Evolutionary conservation across 1,140 invertebrate species (phyloP).

Genomic region (Araneus ventricosus): DNA sequence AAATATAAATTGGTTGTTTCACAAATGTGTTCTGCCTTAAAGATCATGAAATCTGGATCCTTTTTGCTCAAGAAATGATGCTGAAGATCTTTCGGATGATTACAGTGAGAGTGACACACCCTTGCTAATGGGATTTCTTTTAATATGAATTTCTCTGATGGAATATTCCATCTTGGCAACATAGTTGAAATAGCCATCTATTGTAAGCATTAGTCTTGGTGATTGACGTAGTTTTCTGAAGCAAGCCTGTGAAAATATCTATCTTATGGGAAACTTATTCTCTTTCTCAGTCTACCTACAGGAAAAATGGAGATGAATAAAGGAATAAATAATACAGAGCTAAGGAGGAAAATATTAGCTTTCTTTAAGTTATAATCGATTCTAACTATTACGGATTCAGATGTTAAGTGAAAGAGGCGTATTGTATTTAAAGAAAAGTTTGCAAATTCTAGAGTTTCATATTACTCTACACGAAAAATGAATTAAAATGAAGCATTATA

Average conservation of each 20-base stretch:
- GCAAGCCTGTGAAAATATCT: background rate
- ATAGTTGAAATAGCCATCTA: constrained; percentile 39
- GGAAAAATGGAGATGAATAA: background rate
- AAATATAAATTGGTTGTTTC: constrained; percentile 22
- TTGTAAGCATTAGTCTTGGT: constrained; percentile 3
- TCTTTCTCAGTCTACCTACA: background rate
- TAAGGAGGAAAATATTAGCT: too few relatives aligned
- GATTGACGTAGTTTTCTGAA: constrained; percentile 13
- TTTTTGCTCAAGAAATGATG: background rate
- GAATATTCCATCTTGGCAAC: constrained; percentile 32
- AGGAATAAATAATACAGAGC: background rate
- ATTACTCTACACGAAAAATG: too few relatives aligned
- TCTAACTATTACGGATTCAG: too few relatives aligned
- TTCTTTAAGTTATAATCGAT: too few relatives aligned
- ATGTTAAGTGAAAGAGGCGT: too few relatives aligned
- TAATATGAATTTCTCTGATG: constrained; percentile 43
- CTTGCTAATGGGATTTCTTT: constrained; percentile 68
- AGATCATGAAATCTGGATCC: constrained; percentile 8
- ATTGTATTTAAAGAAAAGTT: too few relatives aligned
- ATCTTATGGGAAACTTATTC: background rate
- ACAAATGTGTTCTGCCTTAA: background rate
- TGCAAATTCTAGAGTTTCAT: too few relatives aligned
- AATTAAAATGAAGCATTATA: too few relatives aligned
- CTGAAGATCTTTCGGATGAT: constrained; percentile 39
- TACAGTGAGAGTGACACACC: constrained; percentile 56